These are phyloP conservation scores for Strix occidentalis DNA, from an alignment of 2,797 vertebrate species.

Conservation along the genomic window DNA sequence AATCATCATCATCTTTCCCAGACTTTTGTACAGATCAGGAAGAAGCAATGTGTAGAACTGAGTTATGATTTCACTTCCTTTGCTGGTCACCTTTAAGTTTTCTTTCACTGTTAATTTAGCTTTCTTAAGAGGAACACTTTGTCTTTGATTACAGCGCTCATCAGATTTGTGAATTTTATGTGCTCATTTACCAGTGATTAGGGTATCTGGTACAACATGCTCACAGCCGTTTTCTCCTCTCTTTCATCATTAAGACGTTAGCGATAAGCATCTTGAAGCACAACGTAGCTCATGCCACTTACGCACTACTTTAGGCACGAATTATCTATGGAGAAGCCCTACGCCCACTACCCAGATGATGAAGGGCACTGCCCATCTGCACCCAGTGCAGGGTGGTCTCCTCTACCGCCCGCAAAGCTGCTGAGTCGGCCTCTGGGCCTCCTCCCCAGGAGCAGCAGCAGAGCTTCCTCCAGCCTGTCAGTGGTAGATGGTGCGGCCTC, in stretches of 20 bases:
- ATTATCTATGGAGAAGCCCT: background rate
- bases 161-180: background rate
- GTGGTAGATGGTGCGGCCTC: background rate
- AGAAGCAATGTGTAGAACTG: background rate
- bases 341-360: background rate
- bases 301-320: background rate
- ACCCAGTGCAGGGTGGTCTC: accelerated
- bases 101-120: conserved; percentile 19
- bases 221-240: background rate
- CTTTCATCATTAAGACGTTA: background rate
- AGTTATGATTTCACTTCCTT: conserved; percentile 41
- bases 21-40: background rate
- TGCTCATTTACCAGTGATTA: background rate
- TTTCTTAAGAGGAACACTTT: conserved; percentile 1
- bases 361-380: background rate
- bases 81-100: conserved; percentile 11
- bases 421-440: background rate
- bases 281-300: background rate
- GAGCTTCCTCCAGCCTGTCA: background rate
- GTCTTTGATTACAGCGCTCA: background rate
- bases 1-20: background rate
- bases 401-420: background rate
- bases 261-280: background rate
- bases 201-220: background rate
- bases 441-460: background rate